Conservation (phyloP, 2,888 invertebrate genomes). For the Calameuta pallipes region DNA sequence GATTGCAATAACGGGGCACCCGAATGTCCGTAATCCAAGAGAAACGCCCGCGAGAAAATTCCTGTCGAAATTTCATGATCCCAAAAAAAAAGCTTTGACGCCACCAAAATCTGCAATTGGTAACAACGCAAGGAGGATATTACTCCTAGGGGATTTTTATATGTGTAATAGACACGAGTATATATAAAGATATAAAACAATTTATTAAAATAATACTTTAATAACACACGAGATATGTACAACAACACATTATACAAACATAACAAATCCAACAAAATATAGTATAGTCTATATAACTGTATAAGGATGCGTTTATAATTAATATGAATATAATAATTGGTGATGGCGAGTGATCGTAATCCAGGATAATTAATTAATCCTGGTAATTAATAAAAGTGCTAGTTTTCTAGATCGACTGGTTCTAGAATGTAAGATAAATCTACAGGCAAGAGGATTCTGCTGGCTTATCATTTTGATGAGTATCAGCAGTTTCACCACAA, state of each 20-base stretch:
- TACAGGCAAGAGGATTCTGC: not conserved
- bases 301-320: not conserved
- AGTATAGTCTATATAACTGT: not conserved
- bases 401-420: not conserved
- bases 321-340: not conserved
- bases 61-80: not conserved
- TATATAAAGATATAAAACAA: not conserved
- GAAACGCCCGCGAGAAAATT: not conserved
- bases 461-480: not conserved
- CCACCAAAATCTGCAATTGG: not conserved
- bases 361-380: not conserved
- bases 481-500: not conserved
- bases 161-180: not conserved
- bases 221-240: slow-evolving; percentile 14
- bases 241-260: slow-evolving; percentile 18
- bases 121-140: not conserved
- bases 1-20: not conserved
- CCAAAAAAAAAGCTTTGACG: not conserved
- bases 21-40: not conserved
- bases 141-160: not conserved
- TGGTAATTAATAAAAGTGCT: not conserved
- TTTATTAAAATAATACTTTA: slow-evolving; percentile 12
- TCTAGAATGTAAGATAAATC: not conserved
- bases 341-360: not conserved
- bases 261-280: slow-evolving; percentile 9